Percentiles rank a stretch among this genome's conserved stretches.
Evolutionary conservation across 2,888 invertebrate species (phyloP).

Genomic region (Lithophane ornitopus): DNA sequence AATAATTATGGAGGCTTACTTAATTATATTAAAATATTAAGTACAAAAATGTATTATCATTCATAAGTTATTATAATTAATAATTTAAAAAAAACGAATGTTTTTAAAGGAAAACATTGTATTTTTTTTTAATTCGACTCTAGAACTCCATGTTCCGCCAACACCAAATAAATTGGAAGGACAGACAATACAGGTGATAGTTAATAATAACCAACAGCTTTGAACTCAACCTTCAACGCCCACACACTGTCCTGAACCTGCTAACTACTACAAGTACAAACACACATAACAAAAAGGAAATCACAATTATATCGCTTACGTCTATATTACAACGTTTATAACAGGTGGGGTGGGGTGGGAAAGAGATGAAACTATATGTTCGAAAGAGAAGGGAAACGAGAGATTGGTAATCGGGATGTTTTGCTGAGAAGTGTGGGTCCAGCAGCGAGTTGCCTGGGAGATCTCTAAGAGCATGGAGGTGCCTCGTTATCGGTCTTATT

Average conservation of each 20-base stretch:
- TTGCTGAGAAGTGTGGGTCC: slow-evolving; percentile 75
- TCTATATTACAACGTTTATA: slow-evolving; percentile 74
- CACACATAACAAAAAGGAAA: slow-evolving; percentile 69
- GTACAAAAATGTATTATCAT: not conserved
- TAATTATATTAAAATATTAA: not conserved
- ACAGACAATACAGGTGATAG: not conserved
- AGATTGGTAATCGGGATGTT: slow-evolving; percentile 67
- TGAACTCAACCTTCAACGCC: slow-evolving; percentile 30
- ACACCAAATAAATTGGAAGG: not conserved
- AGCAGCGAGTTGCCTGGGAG: slow-evolving; percentile 88
- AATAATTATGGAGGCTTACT: not conserved
- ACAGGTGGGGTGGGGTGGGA: slow-evolving; percentile 80
- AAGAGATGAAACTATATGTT: slow-evolving; percentile 60
- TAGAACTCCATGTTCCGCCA: too few species aligned
- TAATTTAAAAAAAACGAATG: too few species aligned
- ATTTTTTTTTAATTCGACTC: not conserved
- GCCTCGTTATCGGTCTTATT: slow-evolving; percentile 88
- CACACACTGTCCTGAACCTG: slow-evolving; percentile 60
- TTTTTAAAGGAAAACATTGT: not conserved
- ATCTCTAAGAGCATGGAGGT: slow-evolving; percentile 88
- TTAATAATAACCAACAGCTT: slow-evolving; percentile 12
- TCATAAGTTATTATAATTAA: too few species aligned
- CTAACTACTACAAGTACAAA: slow-evolving; percentile 54
- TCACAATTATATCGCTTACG: slow-evolving; percentile 79
- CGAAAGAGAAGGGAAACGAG: slow-evolving; percentile 61